Percentiles rank a stretch among this genome's conserved stretches.
These are phyloP conservation scores for Brachionus rubens DNA, from an alignment of 1,140 invertebrate genomes.

Conservation along the genomic window DNA sequence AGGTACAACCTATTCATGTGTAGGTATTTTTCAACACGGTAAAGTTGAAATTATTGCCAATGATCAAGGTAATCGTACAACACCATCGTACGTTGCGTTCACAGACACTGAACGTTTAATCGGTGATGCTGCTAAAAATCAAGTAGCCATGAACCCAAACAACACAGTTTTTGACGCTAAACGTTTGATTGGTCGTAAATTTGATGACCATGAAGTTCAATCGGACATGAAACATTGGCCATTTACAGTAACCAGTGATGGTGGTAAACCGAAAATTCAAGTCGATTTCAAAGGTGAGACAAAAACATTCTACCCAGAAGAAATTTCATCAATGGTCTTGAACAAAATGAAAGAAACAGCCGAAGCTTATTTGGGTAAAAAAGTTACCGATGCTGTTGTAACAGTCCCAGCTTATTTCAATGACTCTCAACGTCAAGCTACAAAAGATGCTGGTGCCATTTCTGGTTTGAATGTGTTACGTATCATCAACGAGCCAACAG, in stretches of 20 bases:
- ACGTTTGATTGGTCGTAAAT: slow-evolving; percentile 86
- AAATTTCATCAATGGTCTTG: slow-evolving; percentile 95
- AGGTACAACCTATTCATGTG: slow-evolving; percentile 82
- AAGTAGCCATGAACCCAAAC: slow-evolving; percentile 88
- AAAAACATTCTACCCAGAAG: slow-evolving; percentile 89
- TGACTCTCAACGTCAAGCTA: slow-evolving; percentile 67
- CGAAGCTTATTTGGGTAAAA: slow-evolving; percentile 92
- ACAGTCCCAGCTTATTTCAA: slow-evolving; percentile 98
- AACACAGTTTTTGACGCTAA: slow-evolving; percentile 92
- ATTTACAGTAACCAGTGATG: slow-evolving; percentile 78
- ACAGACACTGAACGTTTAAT: slow-evolving; percentile 38
- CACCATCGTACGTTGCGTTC: slow-evolving; percentile 47
- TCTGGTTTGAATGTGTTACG: slow-evolving; percentile 77
- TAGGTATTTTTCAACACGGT: slow-evolving; percentile 75
- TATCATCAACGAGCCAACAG: slow-evolving; percentile 91
- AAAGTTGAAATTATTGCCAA: slow-evolving; percentile 48
- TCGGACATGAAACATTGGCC: slow-evolving; percentile 66
- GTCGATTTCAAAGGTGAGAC: slow-evolving; percentile 68
- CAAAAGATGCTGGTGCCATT: slow-evolving; percentile 61
- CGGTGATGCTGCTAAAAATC: slow-evolving; percentile 78
- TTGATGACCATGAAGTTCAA: slow-evolving; percentile 73
- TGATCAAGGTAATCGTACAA: slow-evolving; percentile 47
- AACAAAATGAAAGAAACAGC: slow-evolving; percentile 97
- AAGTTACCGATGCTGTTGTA: slow-evolving; percentile 89
- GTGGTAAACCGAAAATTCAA: slow-evolving; percentile 75